Base-by-base conservation (phyloP, 2,888 invertebrate species). In the Xestia rhomboidea region DNA sequence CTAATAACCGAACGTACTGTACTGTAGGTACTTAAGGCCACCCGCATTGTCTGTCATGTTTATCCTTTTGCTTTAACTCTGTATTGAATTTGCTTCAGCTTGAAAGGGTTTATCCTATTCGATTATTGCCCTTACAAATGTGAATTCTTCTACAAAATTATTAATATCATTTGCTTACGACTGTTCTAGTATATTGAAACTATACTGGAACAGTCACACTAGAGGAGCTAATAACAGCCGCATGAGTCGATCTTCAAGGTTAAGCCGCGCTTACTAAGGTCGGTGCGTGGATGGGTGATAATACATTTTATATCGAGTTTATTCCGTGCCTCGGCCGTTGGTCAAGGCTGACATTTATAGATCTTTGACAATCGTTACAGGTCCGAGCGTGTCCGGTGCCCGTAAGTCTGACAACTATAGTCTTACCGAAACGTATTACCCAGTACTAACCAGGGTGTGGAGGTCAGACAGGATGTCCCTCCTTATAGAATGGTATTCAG, bases 11-110 rank as follows among this genome's bases (percentile, higher is more conserved):
- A n/a, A n/a, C n/a, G n/a, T n/a, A n/a, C n/a, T n/a, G n/a, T n/a
- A n/a, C 73, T 79, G 66, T 74, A 68, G 60, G 70, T 66, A 83
- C 76, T 70, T 78, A 79, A 75, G 71, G 63, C 79, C 77, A 85
- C 85, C 79, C 81, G 77, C 73, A 79, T 77, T 76, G 79, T 73
- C 38, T 76, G 30, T 66, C 67, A 76, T 54, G 24, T 57, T 73
- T 68, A 34, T 72, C 46, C 68, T 74, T 72, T 85, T 76, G 30
- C 51, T 74, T 74, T 68, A 69, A 69, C 24, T 69, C 54, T 63
- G 66, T 79, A 73, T 78, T 77, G 62, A 57, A 76, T 81, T 71
- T 63, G 62, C n/a, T 60, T 38, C 7, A 34, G 54, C 21, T 75
- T 66, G 27, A 67, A 70, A 70, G 15, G 54, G 49, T 46, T 73